Evolutionary conservation across 2,888 invertebrate genomes (phyloP).

Genomic region (Melanostoma scalare): DNA sequence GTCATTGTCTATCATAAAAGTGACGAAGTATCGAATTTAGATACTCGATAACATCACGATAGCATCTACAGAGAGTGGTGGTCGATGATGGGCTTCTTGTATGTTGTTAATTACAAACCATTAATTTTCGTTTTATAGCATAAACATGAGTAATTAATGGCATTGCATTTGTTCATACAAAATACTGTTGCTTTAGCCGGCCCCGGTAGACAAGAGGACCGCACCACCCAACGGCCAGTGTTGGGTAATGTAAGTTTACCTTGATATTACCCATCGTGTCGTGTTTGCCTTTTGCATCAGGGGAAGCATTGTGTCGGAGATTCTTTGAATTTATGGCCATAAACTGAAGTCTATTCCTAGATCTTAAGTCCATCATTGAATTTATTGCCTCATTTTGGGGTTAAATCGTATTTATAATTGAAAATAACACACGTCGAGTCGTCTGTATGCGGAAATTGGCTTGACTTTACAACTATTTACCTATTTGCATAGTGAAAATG

Average conservation of each 20-base stretch:
- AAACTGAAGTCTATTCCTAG: slow-evolving; percentile 38
- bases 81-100: not conserved
- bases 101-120: slow-evolving; percentile 69
- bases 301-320: not conserved
- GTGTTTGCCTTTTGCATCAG: not conserved
- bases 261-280: not conserved
- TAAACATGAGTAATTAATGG: slow-evolving; percentile 63
- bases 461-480: not conserved
- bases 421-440: slow-evolving; percentile 27
- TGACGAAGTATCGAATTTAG: slow-evolving; percentile 64
- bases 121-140: slow-evolving; percentile 64
- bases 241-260: slow-evolving; percentile 32
- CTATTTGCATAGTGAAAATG: no score
- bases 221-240: not conserved
- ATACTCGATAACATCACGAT: slow-evolving; percentile 46
- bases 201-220: slow-evolving; percentile 11
- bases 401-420: slow-evolving; percentile 62
- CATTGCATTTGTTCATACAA: slow-evolving; percentile 31
- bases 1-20: slow-evolving; percentile 43
- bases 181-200: slow-evolving; percentile 15
- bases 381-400: slow-evolving; percentile 55
- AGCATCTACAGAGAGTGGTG: not conserved
- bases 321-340: slow-evolving; percentile 31
- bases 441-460: slow-evolving; percentile 1
- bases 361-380: slow-evolving; percentile 20